Percentiles rank a stretch among this genome's conserved stretches.
phyloP scores from a whole-genome alignment of 1,140 invertebrate genomes.

The Zaprionus capensis region DNA sequence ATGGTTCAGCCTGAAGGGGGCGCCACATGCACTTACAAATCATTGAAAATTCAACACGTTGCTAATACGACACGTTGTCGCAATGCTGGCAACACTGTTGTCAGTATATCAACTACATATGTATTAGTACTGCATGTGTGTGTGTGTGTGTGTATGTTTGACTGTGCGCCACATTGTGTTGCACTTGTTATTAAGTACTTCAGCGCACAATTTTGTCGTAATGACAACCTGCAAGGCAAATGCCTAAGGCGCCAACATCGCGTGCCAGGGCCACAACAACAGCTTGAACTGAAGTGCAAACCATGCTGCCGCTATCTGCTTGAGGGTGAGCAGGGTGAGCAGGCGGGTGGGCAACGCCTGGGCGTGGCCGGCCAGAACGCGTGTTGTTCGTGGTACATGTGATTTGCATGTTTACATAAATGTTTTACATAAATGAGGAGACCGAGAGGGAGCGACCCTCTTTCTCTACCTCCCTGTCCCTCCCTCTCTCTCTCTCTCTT shows the following conservation, averaged over 20 bases:
- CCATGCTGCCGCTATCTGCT: slow-evolving; percentile 17
- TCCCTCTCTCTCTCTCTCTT: neutral
- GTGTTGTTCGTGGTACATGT: slow-evolving; percentile 55
- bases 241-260: slow-evolving; percentile 74
- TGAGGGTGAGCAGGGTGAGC: neutral
- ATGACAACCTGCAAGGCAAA: slow-evolving; percentile 80
- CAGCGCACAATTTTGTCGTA: slow-evolving; percentile 78
- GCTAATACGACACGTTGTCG: slow-evolving; percentile 76
- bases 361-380: slow-evolving; percentile 33
- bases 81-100: slow-evolving; percentile 55
- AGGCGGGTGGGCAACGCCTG: no score
- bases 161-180: slow-evolving; percentile 62
- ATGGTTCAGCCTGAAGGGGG: slow-evolving; percentile 51
- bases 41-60: slow-evolving; percentile 81
- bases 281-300: slow-evolving; percentile 67
- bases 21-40: slow-evolving; percentile 70
- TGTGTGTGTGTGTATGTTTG: neutral
- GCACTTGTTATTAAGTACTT: slow-evolving; percentile 82
- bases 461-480: neutral
- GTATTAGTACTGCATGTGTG: neutral
- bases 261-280: slow-evolving; percentile 76
- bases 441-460: neutral
- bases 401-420: slow-evolving; percentile 82
- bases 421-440: slow-evolving; percentile 6
- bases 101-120: slow-evolving; percentile 23